Evolutionary conservation across 2,797 vertebrate species (phyloP).

Genomic region (Melanotaenia parkinsoni): DNA sequence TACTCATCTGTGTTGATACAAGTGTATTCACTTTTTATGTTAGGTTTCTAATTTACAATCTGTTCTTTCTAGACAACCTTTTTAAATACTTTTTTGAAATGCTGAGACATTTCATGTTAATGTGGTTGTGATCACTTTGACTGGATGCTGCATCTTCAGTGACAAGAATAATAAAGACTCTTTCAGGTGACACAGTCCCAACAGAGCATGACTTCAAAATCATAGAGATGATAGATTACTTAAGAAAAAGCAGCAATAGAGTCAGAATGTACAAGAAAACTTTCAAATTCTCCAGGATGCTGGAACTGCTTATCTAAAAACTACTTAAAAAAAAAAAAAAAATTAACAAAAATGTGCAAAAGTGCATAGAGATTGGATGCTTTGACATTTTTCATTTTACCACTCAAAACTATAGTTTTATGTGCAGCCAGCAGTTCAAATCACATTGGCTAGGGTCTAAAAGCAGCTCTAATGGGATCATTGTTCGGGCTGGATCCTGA

Average conservation of each 20-base stretch:
- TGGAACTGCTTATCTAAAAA: not conserved
- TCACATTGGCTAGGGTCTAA: constrained; percentile 20
- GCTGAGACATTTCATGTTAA: too few relatives aligned
- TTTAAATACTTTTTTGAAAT: not conserved
- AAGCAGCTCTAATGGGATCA: constrained; percentile 36
- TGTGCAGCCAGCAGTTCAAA: not conserved
- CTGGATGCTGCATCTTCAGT: not conserved
- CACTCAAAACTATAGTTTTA: not conserved
- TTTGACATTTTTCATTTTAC: not conserved
- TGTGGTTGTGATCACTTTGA: too few relatives aligned
- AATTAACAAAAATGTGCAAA: not conserved
- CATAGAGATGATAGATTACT: not conserved
- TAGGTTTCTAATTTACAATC: not conserved
- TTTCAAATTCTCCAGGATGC: not conserved
- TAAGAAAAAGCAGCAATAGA: not conserved
- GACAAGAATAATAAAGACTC: not conserved
- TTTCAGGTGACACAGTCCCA: not conserved
- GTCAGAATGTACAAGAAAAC: not conserved
- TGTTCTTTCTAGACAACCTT: not conserved
- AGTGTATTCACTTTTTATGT: not conserved
- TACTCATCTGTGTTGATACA: not conserved
- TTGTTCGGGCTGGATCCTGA: constrained; percentile 43
- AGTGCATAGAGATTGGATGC: not conserved
- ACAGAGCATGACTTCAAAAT: not conserved
- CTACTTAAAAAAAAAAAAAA: not conserved